Conservation (phyloP, 2,797 vertebrate genomes). For the Periophthalmus magnuspinnatus region DNA sequence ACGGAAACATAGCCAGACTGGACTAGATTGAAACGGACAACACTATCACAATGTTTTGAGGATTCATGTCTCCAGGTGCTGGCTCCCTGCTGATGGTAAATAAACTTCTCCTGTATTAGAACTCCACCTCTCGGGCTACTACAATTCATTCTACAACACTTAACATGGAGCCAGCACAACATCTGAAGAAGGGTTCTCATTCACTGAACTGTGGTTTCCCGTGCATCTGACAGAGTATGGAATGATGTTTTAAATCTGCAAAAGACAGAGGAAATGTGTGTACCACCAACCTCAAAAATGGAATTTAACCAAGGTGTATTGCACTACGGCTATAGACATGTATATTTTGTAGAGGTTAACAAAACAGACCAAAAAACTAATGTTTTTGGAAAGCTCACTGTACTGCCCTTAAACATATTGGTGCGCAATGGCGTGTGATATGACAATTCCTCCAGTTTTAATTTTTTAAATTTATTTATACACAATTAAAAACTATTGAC, state of each 20-base stretch:
- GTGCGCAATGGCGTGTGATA: background rate
- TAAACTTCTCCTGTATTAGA: too few species aligned
- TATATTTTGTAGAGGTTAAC: background rate
- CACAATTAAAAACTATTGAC: background rate
- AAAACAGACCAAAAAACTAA: background rate
- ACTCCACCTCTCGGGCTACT: too few species aligned
- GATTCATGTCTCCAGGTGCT: too few species aligned
- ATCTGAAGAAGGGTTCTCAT: too few species aligned
- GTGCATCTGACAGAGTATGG: background rate
- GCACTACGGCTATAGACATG: too few species aligned
- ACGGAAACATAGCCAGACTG: too few species aligned
- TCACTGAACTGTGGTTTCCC: background rate
- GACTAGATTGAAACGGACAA: too few species aligned
- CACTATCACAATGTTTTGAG: too few species aligned
- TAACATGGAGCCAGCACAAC: background rate
- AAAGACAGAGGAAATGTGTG: background rate
- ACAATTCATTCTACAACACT: background rate
- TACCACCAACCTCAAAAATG: background rate
- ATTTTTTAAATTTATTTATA: too few species aligned
- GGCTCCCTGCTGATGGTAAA: too few species aligned
- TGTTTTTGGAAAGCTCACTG: background rate
- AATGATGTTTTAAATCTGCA: background rate
- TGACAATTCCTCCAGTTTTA: too few species aligned
- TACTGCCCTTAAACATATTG: background rate
- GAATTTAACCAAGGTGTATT: background rate